Conservation (phyloP, 2,888 invertebrate species). For the Sesia bembeciformis region DNA sequence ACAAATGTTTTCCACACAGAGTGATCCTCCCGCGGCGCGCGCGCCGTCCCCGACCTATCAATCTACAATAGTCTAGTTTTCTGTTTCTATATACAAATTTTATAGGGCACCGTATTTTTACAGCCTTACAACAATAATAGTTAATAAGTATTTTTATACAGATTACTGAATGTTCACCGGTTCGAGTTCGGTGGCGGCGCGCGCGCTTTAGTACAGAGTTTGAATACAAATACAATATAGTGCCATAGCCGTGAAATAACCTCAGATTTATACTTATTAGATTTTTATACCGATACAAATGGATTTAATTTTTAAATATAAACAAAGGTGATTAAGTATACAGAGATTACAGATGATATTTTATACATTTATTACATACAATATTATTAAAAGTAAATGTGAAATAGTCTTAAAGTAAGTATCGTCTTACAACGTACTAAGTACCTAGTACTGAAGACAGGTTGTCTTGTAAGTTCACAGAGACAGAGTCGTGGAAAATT, state of each 20-base stretch:
- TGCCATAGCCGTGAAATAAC: slow-evolving; percentile 69
- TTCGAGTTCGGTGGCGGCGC: slow-evolving; percentile 23
- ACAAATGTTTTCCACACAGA: slow-evolving; percentile 47
- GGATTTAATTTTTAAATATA: slow-evolving; percentile 75
- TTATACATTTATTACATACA: slow-evolving; percentile 75
- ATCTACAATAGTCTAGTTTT: slow-evolving; percentile 49
- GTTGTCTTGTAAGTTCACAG: slow-evolving; percentile 19
- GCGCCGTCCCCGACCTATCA: slow-evolving; percentile 33
- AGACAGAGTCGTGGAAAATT: slow-evolving; percentile 27
- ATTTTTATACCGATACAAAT: slow-evolving; percentile 75
- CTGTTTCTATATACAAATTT: slow-evolving; percentile 31
- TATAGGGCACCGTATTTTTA: slow-evolving; percentile 14
- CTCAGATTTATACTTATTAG: slow-evolving; percentile 73
- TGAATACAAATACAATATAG: slow-evolving; percentile 63
- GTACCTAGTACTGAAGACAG: slow-evolving; percentile 32
- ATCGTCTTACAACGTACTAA: slow-evolving; percentile 50
- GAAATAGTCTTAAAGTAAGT: slow-evolving; percentile 68
- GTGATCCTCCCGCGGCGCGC: slow-evolving; percentile 54
- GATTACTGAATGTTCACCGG: slow-evolving; percentile 32
- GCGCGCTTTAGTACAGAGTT: slow-evolving; percentile 52
- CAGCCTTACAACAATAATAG: slow-evolving; percentile 70
- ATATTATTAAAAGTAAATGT: slow-evolving; percentile 69
- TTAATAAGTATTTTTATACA: slow-evolving; percentile 71
- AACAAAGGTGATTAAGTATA: slow-evolving; percentile 74
- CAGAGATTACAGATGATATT: slow-evolving; percentile 75